phyloP scores from a whole-genome alignment of 2,888 invertebrate species.

The Habrosyne pyritoides region DNA sequence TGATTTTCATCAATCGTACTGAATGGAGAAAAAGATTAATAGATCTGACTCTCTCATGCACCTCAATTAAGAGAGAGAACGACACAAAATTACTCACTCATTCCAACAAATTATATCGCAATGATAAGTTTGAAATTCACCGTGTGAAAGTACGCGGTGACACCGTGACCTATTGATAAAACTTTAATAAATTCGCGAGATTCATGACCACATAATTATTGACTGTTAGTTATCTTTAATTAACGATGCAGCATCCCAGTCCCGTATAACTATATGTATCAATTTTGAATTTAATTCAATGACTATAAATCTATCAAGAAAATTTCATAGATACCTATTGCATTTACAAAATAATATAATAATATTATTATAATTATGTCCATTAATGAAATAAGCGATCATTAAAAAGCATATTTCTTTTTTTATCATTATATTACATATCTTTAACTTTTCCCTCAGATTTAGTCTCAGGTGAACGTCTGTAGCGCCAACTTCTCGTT shows the following conservation, averaged over 20 bases:
- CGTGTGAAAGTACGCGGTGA: constrained; percentile 13
- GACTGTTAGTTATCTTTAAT: background rate
- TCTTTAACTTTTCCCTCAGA: constrained; percentile 13
- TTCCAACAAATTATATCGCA: constrained; percentile 36
- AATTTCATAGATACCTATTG: too few species aligned
- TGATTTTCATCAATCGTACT: constrained; percentile 31
- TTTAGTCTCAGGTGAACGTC: constrained; percentile 45
- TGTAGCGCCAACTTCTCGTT: constrained; percentile 46
- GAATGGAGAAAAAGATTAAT: constrained; percentile 22
- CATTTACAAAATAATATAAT: too few species aligned
- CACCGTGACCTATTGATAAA: constrained; percentile 18
- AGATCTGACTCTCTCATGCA: constrained; percentile 17
- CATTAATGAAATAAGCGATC: too few species aligned
- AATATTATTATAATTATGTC: too few species aligned
- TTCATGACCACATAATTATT: background rate
- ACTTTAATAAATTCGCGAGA: constrained; percentile 5
- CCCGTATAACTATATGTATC: too few species aligned
- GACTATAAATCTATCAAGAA: too few species aligned
- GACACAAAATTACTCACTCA: constrained; percentile 31
- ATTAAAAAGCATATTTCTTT: too few species aligned
- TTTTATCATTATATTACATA: too few species aligned
- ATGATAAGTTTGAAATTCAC: constrained; percentile 22
- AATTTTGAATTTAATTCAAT: too few species aligned
- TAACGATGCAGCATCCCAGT: background rate
- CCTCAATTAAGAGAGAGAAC: constrained; percentile 16